Evolutionary conservation across 2,113 vertebrate genomes (phyloP).

Genomic region (Pollachius pollachius): DNA sequence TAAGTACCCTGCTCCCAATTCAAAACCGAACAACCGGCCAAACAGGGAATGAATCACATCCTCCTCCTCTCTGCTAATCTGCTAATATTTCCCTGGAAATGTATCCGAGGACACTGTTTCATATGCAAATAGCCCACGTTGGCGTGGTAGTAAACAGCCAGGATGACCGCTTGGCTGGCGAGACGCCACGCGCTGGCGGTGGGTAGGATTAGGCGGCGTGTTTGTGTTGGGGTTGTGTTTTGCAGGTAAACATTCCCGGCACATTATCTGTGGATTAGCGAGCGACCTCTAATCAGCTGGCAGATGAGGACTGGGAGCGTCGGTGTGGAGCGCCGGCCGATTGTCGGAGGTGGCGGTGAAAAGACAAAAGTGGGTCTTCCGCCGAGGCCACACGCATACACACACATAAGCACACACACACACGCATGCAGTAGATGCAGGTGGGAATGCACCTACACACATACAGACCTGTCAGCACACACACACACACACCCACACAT

Average conservation of each 20-base stretch:
- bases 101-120: conserved; percentile 60
- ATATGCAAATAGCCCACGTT: conserved; percentile 60
- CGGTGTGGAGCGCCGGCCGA: not conserved
- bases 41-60: conserved; percentile 45
- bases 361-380: not conserved
- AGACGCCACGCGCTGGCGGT: conserved; percentile 33
- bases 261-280: conserved; percentile 64
- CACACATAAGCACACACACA: too few relatives aligned
- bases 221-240: conserved; percentile 54
- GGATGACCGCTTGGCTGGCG: conserved; percentile 32
- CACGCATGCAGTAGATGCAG: too few relatives aligned
- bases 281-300: conserved; percentile 56
- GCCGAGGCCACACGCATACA: not conserved
- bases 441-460: too few relatives aligned
- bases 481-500: too few relatives aligned
- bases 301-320: conserved; percentile 53
- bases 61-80: conserved; percentile 55
- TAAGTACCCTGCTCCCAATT: too few relatives aligned
- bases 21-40: not conserved
- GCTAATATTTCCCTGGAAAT: conserved; percentile 59
- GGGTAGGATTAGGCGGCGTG: conserved; percentile 60
- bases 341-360: not conserved
- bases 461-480: too few relatives aligned
- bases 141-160: conserved; percentile 53
- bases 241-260: conserved; percentile 51